A percentile compares a stretch with the other conserved stretches of the same genome.
phyloP scores from a whole-genome alignment of 1,140 invertebrate genomes.

The Hyphantria cunea region DNA sequence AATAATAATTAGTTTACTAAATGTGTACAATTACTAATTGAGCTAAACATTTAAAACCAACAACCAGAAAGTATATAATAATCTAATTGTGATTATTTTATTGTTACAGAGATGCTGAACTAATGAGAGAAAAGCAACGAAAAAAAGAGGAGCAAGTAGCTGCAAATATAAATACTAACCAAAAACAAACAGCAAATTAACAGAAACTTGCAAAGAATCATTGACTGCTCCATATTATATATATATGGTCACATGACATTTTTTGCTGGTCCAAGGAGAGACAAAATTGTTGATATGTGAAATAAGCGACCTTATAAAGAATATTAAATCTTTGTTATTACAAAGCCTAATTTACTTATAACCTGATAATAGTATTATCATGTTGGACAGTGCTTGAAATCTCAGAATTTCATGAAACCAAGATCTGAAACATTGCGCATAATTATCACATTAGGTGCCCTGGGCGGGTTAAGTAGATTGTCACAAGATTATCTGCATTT shows the following conservation, averaged over 20 bases:
- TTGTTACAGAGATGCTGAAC: constrained; percentile 88
- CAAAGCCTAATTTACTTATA: constrained; percentile 43
- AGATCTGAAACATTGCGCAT: constrained; percentile 38
- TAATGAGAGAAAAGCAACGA: constrained; percentile 91
- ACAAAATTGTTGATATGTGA: constrained; percentile 56
- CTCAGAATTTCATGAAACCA: constrained; percentile 16
- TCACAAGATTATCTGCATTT: constrained; percentile 59
- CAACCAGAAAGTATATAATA: no score
- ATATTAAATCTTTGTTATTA: constrained; percentile 38
- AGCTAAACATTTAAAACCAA: no score
- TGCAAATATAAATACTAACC: constrained; percentile 33
- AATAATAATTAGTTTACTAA: no score
- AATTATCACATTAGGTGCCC: constrained; percentile 11
- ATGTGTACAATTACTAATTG: no score
- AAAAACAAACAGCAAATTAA: constrained; percentile 81
- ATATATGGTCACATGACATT: constrained; percentile 40
- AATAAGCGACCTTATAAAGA: constrained; percentile 52
- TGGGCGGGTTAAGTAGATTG: constrained; percentile 27
- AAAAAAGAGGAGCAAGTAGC: constrained; percentile 83
- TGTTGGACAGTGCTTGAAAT: constrained; percentile 23
- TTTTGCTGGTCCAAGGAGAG: constrained; percentile 47
- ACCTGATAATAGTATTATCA: constrained; percentile 27
- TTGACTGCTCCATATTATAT: constrained; percentile 49
- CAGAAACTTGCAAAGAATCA: constrained; percentile 18
- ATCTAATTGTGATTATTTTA: constrained; percentile 28